Evolutionary conservation across 2,888 invertebrate genomes (phyloP).

Genomic region (Ptilodon capucinus): DNA sequence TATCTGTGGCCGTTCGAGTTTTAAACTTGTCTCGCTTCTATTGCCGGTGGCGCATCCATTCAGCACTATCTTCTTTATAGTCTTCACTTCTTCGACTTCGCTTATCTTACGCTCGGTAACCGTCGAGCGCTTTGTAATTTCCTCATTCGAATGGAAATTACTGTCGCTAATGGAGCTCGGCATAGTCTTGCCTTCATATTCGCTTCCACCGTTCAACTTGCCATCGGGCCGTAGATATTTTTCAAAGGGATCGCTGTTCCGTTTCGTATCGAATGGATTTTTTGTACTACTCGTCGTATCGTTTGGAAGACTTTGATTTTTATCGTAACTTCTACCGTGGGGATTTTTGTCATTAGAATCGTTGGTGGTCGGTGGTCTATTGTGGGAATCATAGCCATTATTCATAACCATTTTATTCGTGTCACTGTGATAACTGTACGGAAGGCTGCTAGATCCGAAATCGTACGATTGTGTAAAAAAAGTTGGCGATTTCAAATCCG

Average conservation of each 20-base stretch:
- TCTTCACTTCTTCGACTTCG: slow-evolving; percentile 75
- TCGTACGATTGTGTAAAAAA: slow-evolving; percentile 50
- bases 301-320: slow-evolving; percentile 48
- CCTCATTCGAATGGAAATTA: slow-evolving; percentile 62
- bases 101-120: slow-evolving; percentile 71
- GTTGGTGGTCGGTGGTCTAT: slow-evolving; percentile 32
- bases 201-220: slow-evolving; percentile 50
- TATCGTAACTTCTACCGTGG: slow-evolving; percentile 41
- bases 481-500: slow-evolving; percentile 58
- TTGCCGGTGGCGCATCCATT: slow-evolving; percentile 57
- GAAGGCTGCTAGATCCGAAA: slow-evolving; percentile 54
- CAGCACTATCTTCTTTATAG: slow-evolving; percentile 71
- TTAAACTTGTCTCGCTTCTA: slow-evolving; percentile 19
- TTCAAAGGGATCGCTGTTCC: slow-evolving; percentile 66
- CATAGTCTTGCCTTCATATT: slow-evolving; percentile 47
- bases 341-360: slow-evolving; percentile 44
- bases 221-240: slow-evolving; percentile 57
- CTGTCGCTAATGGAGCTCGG: slow-evolving; percentile 64
- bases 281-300: slow-evolving; percentile 39
- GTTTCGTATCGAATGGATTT: slow-evolving; percentile 66
- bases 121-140: slow-evolving; percentile 62
- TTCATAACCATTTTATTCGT: slow-evolving; percentile 37
- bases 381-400: slow-evolving; percentile 46
- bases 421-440: slow-evolving; percentile 44
- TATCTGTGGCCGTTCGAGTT: slow-evolving; percentile 10